Conservation (phyloP, 1,140 invertebrate genomes). For the Maniola jurtina region DNA sequence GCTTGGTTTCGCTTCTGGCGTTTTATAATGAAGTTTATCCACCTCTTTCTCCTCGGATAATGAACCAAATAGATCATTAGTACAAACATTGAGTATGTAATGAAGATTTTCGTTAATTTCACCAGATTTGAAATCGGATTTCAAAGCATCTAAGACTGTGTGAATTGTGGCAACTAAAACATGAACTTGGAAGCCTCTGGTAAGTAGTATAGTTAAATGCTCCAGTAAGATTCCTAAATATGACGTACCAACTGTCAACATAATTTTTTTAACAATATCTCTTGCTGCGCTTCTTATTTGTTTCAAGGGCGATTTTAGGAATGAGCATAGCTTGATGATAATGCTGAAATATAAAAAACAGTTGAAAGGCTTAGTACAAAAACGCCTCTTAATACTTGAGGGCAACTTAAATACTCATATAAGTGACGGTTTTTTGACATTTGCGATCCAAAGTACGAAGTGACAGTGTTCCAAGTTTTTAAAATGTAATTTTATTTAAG, state of each 20-base stretch:
- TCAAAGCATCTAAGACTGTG: conserved; percentile 86
- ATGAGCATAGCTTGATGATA: conserved; percentile 93
- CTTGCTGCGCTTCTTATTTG: conserved; percentile 91
- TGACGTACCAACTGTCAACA: conserved; percentile 89
- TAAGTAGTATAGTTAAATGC: conserved; percentile 90
- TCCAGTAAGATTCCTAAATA: conserved; percentile 89
- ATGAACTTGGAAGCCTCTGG: conserved; percentile 95
- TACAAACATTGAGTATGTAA: conserved; percentile 91
- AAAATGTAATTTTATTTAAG: too few species aligned
- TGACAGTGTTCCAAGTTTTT: too few species aligned
- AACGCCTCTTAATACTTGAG: too few species aligned
- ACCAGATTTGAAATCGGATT: conserved; percentile 81
- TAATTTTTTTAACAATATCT: conserved; percentile 93
- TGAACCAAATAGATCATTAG: conserved; percentile 92
- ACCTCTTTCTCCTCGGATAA: conserved; percentile 96
- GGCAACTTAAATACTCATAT: too few species aligned
- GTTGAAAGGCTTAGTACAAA: neutral
- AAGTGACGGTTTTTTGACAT: too few species aligned
- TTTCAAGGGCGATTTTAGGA: conserved; percentile 93
- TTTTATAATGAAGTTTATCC: conserved; percentile 88
- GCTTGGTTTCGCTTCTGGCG: conserved; percentile 86
- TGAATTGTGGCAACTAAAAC: conserved; percentile 95
- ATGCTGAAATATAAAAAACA: conserved; percentile 80
- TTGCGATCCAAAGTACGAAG: too few species aligned
- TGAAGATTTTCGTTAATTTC: conserved; percentile 89